These are phyloP conservation scores for Ceyx cyanopectus DNA, from an alignment of 2,113 vertebrate genomes.

Conservation along the genomic window DNA sequence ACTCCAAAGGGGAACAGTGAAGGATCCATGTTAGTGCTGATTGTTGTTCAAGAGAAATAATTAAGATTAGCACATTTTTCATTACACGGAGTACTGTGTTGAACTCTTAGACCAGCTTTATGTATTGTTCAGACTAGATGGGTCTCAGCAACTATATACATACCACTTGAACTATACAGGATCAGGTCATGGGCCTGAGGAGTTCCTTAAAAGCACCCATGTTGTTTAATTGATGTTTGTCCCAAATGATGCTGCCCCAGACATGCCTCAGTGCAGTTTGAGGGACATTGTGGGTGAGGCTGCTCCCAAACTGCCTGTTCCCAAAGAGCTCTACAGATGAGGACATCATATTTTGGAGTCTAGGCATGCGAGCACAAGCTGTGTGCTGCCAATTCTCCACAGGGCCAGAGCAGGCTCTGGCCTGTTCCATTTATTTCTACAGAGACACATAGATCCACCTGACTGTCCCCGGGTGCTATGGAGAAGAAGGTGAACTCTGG, in stretches of 20 bases:
- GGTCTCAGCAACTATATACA: not conserved
- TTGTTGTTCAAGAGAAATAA: not conserved
- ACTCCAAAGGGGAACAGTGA: not conserved
- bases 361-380: not conserved
- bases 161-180: not conserved
- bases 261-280: not conserved
- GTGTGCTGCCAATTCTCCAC: not conserved
- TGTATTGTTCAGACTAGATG: not conserved
- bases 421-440: not conserved
- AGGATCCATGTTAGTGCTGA: not conserved
- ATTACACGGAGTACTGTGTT: not conserved
- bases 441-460: not conserved
- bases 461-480: not conserved
- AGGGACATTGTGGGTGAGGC: not conserved
- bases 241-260: not conserved
- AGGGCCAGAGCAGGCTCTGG: not conserved
- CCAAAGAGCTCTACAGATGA: not conserved
- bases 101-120: not conserved
- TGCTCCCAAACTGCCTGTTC: not conserved
- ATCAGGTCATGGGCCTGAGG: not conserved
- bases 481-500: not conserved
- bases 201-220: not conserved
- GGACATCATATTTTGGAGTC: not conserved
- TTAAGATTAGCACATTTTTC: not conserved
- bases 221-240: not conserved